Conservation (phyloP, 1,140 invertebrate species). For the Eurytemora carolleeae region DNA sequence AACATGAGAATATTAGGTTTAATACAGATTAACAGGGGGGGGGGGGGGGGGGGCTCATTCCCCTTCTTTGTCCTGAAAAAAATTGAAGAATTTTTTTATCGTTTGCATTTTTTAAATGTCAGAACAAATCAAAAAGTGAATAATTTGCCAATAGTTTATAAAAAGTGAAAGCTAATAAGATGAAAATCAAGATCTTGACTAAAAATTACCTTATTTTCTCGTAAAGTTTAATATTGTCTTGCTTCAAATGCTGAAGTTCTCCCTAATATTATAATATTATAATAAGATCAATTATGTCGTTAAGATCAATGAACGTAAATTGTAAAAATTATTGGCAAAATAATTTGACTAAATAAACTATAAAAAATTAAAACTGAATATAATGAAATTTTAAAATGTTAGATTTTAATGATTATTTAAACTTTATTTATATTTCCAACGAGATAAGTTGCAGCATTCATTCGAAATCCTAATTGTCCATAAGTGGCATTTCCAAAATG, state of each 20-base stretch:
- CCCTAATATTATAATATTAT: no score
- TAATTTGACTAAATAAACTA: background rate
- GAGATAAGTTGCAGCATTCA: no score
- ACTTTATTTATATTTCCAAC: no score
- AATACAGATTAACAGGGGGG: no score
- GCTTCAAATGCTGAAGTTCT: constrained; percentile 31
- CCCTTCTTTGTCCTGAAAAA: no score
- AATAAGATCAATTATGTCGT: no score
- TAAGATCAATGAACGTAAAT: constrained; percentile 23
- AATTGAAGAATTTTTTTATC: background rate
- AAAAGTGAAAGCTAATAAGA: background rate
- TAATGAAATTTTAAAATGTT: background rate
- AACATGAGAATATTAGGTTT: no score
- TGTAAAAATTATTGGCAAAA: background rate
- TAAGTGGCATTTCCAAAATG: no score
- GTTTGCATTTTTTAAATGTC: background rate
- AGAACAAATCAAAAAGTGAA: background rate
- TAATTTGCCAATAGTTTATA: background rate
- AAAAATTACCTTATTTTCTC: constrained; percentile 29
- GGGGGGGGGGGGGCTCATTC: no score
- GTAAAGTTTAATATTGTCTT: constrained; percentile 35
- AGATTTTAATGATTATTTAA: background rate
- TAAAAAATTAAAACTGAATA: background rate
- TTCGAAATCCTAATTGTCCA: no score
- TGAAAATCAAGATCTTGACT: background rate